These are phyloP conservation scores for Criorhina ranunculi DNA, from an alignment of 2,888 invertebrate genomes.

Conservation along the genomic window DNA sequence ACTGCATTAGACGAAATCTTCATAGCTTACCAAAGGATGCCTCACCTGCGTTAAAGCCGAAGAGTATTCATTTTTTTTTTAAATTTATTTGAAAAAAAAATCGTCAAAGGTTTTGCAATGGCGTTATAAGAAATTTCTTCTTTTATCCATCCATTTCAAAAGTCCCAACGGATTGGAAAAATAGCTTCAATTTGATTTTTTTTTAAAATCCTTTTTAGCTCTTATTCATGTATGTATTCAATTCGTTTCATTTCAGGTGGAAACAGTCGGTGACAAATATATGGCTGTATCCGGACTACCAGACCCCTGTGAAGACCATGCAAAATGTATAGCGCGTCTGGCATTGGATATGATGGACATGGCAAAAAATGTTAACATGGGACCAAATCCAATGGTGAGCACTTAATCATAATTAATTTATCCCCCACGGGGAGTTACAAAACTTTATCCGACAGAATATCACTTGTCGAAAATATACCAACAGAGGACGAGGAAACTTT, in stretches of 20 bases:
- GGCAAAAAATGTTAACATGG: slow-evolving; percentile 93
- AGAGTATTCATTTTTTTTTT: too few relatives aligned
- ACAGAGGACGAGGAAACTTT: slow-evolving; percentile 3
- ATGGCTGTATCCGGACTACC: slow-evolving; percentile 99
- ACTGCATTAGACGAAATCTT: too few relatives aligned
- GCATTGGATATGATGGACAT: slow-evolving; percentile 98
- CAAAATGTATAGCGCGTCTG: slow-evolving; percentile 94
- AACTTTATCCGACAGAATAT: slow-evolving; percentile 25
- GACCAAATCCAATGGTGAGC: slow-evolving; percentile 94
- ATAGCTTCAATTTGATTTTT: slow-evolving; percentile 1
- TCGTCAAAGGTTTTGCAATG: too few relatives aligned
- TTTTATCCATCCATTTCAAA: too few relatives aligned
- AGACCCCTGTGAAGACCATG: slow-evolving; percentile 95
- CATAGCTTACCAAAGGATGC: too few relatives aligned
- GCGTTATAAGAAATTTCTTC: too few relatives aligned
- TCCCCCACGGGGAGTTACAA: slow-evolving; percentile 1
- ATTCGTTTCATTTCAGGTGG: slow-evolving; percentile 88
- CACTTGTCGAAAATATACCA: neutral
- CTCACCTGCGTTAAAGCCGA: too few relatives aligned
- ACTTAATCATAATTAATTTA: slow-evolving; percentile 36
- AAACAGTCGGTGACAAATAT: slow-evolving; percentile 98
- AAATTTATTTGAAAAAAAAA: too few relatives aligned
- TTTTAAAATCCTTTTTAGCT: slow-evolving; percentile 14
- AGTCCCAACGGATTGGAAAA: slow-evolving; percentile 6
- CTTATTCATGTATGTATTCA: slow-evolving; percentile 19